These are phyloP conservation scores for Pemphigus obesinymphae DNA, from an alignment of 1,140 invertebrate species.

Conservation along the genomic window DNA sequence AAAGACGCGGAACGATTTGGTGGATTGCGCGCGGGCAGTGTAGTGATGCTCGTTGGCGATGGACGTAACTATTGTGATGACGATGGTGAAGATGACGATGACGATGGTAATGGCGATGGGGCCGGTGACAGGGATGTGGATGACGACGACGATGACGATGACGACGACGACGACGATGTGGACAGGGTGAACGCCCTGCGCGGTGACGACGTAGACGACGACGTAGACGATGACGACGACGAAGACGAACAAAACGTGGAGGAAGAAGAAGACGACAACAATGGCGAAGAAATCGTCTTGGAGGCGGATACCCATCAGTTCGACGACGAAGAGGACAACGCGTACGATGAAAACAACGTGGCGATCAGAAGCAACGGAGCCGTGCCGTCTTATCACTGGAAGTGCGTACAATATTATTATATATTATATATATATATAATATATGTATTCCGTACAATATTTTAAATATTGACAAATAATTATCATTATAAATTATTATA, in stretches of 20 bases:
- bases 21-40: neutral
- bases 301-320: neutral
- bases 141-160: neutral
- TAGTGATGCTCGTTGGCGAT: neutral
- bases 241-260: too few relatives aligned
- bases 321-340: neutral
- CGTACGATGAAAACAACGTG: neutral
- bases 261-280: neutral
- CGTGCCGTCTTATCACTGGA: conserved; percentile 6
- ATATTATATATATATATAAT: too few relatives aligned
- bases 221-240: neutral
- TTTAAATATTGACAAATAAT: too few relatives aligned
- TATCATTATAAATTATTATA: too few relatives aligned
- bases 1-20: neutral
- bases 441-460: too few relatives aligned
- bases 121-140: neutral
- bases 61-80: neutral
- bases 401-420: too few relatives aligned
- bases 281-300: neutral
- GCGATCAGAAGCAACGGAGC: neutral
- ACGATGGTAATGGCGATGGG: neutral
- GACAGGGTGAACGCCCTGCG: neutral
- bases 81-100: neutral
- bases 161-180: neutral
- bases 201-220: neutral